These are phyloP conservation scores for Dendrolimus houi DNA, from an alignment of 2,888 invertebrate genomes.

Conservation along the genomic window DNA sequence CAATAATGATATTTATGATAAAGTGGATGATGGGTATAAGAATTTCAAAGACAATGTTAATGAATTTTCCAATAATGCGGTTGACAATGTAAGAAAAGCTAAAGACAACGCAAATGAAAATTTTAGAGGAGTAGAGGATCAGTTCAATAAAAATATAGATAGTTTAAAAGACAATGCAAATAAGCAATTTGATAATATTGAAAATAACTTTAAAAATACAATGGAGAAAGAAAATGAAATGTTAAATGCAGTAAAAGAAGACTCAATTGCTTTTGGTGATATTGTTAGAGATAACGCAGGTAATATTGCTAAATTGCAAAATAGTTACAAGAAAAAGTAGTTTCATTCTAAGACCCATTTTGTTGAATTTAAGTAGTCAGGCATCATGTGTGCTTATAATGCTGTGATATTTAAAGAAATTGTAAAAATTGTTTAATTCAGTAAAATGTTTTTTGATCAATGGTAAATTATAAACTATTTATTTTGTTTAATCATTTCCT, in stretches of 20 bases:
- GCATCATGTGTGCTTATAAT: no score
- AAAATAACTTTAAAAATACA: background rate
- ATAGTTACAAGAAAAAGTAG: no score
- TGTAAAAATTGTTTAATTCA: no score
- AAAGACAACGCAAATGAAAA: conserved; percentile 1
- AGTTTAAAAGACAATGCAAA: background rate
- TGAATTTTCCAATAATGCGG: background rate
- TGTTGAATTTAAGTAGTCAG: no score
- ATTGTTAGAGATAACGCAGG: background rate
- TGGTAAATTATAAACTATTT: no score
- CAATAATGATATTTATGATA: conserved; percentile 10
- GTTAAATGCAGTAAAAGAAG: background rate
- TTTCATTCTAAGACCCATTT: no score
- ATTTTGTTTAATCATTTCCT: no score
- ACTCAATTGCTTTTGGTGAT: background rate
- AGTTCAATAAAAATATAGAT: background rate
- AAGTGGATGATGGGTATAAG: conserved; percentile 5
- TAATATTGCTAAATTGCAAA: background rate
- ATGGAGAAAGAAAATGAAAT: background rate
- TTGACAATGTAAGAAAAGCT: conserved; percentile 2
- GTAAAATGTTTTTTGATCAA: no score
- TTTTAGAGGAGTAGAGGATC: conserved; percentile 3
- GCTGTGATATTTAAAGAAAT: no score
- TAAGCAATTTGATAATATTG: background rate
- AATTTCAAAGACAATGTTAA: conserved; percentile 3